phyloP scores from a whole-genome alignment of 2,888 invertebrate species.

The Sinohyriopsis cumingii region DNA sequence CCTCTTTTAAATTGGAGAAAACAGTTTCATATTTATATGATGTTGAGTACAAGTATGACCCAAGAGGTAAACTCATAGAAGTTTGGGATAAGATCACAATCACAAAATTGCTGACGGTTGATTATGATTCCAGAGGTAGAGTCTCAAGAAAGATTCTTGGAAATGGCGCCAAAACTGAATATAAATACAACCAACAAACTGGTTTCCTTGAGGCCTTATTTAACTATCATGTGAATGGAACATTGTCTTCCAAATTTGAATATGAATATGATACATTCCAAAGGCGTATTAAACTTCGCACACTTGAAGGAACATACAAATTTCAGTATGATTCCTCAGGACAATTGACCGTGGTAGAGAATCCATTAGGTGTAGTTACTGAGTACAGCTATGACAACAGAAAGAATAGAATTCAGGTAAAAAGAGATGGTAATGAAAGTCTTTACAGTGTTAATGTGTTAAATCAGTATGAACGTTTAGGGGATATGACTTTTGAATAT shows the following conservation, averaged over 20 bases:
- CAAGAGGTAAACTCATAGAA: background rate
- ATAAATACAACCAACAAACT: conserved; percentile 3
- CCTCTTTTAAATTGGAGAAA: no score
- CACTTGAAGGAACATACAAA: conserved; percentile 18
- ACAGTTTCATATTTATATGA: background rate
- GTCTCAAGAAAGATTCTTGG: conserved; percentile 8
- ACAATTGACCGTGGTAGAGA: conserved; percentile 13
- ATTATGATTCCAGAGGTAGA: conserved; percentile 8
- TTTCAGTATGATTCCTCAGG: conserved; percentile 22
- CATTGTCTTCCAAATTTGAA: conserved; percentile 18
- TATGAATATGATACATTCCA: conserved; percentile 14
- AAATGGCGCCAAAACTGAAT: conserved; percentile 9
- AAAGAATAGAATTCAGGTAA: conserved; percentile 12
- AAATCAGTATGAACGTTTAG: conserved; percentile 14
- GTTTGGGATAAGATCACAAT: background rate
- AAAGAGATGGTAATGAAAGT: conserved; percentile 3
- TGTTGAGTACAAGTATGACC: conserved; percentile 11
- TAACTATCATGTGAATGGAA: conserved; percentile 18
- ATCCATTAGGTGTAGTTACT: conserved; percentile 11
- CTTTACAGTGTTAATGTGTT: conserved; percentile 8
- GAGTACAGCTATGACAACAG: conserved; percentile 11
- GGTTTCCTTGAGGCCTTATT: conserved; percentile 7
- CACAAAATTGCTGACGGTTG: conserved; percentile 2
- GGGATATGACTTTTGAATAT: conserved; percentile 7
- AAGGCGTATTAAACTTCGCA: conserved; percentile 12